Conservation (phyloP, 2,797 vertebrate species). For the Clamator glandarius region DNA sequence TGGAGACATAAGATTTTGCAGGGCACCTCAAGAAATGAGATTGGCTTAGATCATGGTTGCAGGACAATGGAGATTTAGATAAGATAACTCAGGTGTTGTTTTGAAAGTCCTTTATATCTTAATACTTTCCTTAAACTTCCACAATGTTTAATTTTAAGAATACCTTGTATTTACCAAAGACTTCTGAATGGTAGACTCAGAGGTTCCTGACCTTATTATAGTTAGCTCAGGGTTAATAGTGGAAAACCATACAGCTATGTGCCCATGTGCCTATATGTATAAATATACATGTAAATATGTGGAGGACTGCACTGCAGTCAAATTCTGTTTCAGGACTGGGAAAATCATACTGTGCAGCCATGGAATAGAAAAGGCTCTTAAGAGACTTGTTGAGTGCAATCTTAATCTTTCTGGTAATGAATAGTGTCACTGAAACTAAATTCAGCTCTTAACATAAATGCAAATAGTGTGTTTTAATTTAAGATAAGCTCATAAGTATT, state of each 20-base stretch:
- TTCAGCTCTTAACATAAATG: background rate
- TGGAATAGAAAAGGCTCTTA: background rate
- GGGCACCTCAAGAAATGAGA: background rate
- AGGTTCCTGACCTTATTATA: background rate
- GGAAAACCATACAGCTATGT: background rate
- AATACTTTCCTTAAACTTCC: background rate
- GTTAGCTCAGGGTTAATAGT: background rate
- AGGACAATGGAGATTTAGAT: background rate
- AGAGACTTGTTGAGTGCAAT: background rate
- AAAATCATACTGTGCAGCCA: background rate
- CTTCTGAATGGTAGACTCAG: background rate
- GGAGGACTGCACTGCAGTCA: background rate
- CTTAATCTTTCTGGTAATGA: background rate
- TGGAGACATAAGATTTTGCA: background rate
- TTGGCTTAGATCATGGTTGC: background rate
- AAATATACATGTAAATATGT: background rate
- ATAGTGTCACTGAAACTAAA: slow-evolving; percentile 12
- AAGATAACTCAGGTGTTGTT: background rate
- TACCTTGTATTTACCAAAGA: background rate
- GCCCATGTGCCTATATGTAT: background rate
- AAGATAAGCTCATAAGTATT: background rate
- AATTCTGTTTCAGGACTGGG: background rate
- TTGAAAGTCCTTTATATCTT: background rate
- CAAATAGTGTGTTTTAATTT: background rate
- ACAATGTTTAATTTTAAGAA: background rate